Evolutionary conservation across 2,888 invertebrate species (phyloP).

Genomic region (Liposcelis brunnea): DNA sequence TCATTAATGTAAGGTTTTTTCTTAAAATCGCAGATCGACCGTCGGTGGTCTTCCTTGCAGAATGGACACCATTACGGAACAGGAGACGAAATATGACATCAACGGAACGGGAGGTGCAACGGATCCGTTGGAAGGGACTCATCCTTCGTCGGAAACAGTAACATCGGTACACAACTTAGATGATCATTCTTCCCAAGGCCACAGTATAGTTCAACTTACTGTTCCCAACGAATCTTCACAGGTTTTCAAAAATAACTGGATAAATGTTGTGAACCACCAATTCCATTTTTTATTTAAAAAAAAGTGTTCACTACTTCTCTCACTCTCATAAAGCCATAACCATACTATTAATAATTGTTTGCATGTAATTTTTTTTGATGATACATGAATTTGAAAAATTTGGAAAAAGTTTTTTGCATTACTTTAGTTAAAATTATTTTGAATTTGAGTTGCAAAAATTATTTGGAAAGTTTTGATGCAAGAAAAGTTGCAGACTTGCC

Average conservation of each 20-base stretch:
- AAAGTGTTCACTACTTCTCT: too few relatives aligned
- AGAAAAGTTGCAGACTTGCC: too few relatives aligned
- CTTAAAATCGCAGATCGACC: too few relatives aligned
- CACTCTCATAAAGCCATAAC: background rate
- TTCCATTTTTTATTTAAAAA: too few relatives aligned
- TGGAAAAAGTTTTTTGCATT: constrained; percentile 1
- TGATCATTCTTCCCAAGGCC: constrained; percentile 31
- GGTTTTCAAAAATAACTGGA: background rate
- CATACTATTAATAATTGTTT: background rate
- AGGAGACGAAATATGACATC: constrained; percentile 1
- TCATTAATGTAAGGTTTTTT: too few relatives aligned
- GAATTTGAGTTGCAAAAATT: too few relatives aligned
- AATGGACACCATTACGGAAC: constrained; percentile 1
- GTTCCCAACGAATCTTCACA: constrained; percentile 29
- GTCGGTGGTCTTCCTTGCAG: too few relatives aligned
- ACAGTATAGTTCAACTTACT: constrained; percentile 77
- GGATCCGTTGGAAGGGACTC: background rate
- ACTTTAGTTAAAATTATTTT: too few relatives aligned
- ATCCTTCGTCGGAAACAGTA: background rate
- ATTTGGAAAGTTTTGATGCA: too few relatives aligned
- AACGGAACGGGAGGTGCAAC: background rate
- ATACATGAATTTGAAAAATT: too few relatives aligned
- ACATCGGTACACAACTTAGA: constrained; percentile 7
- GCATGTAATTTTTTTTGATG: background rate
- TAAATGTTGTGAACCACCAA: too few relatives aligned